A percentile compares a stretch with the other conserved stretches of the same genome.
phyloP scores from a whole-genome alignment of 2,797 vertebrate genomes.

The Ispidina lecontei region DNA sequence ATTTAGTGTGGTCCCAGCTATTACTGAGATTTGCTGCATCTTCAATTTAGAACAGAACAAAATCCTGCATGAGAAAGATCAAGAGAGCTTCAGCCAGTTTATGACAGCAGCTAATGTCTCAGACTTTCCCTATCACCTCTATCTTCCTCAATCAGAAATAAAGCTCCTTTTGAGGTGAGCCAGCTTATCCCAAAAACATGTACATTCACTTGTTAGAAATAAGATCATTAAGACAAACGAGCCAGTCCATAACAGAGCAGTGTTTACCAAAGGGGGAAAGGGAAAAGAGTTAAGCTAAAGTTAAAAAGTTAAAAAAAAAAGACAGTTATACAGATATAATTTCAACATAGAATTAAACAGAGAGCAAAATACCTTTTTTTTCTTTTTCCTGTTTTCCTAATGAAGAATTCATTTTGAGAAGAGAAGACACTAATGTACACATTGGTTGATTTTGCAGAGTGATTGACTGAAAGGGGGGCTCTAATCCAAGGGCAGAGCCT shows the following conservation, averaged over 20 bases:
- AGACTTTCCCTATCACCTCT: neutral
- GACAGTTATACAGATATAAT: neutral
- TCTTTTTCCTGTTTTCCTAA: neutral
- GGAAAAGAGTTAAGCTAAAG: neutral
- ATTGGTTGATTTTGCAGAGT: neutral
- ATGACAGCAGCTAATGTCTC: neutral
- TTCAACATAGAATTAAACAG: neutral
- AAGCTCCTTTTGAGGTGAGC: neutral
- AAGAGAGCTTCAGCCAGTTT: fast-evolving
- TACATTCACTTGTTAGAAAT: neutral
- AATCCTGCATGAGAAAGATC: neutral
- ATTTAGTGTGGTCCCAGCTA: neutral
- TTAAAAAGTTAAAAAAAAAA: neutral
- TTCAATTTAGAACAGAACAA: neutral
- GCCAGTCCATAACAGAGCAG: fast-evolving
- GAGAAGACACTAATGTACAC: fast-evolving
- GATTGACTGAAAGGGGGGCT: neutral
- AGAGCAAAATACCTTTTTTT: neutral
- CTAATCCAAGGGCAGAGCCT: neutral
- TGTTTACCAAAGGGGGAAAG: neutral
- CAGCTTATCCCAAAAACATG: neutral
- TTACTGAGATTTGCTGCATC: neutral
- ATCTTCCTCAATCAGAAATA: neutral
- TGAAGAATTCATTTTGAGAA: neutral
- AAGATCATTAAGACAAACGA: neutral